phyloP scores from a whole-genome alignment of 2,888 invertebrate species.

The Tuberolachnus salignus region DNA sequence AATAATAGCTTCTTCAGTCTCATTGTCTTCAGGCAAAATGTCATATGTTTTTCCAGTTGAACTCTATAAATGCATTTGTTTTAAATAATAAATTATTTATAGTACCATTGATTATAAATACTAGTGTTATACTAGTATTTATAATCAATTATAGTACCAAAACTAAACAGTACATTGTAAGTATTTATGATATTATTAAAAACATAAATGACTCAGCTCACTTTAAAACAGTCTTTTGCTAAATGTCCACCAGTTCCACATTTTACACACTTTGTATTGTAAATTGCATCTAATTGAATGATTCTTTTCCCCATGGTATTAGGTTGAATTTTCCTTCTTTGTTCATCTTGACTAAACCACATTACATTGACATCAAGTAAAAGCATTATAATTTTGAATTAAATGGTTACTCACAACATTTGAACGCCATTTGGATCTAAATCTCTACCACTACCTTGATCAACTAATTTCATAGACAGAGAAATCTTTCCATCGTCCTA shows the following conservation, averaged over 20 bases:
- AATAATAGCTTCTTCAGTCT: conserved; percentile 7
- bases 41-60: conserved; percentile 63
- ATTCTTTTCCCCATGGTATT: conserved; percentile 61
- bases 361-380: neutral
- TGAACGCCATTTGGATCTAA: conserved; percentile 64
- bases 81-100: conserved; percentile 13
- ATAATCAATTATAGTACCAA: no score
- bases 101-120: neutral
- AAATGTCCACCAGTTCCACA: conserved; percentile 63
- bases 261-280: conserved; percentile 63
- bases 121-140: no score
- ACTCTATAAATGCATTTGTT: conserved; percentile 59
- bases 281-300: conserved; percentile 63
- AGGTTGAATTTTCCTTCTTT: conserved; percentile 61
- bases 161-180: no score
- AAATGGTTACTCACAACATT: conserved; percentile 60
- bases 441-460: conserved; percentile 63
- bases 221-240: conserved; percentile 63
- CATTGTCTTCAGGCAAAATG: conserved; percentile 62
- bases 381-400: neutral
- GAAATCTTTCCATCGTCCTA: conserved; percentile 63
- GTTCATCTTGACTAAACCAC: conserved; percentile 61
- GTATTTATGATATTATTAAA: conserved; percentile 8
- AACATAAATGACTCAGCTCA: conserved; percentile 45
- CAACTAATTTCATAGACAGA: conserved; percentile 63